These are phyloP conservation scores for Eufriesea mexicana DNA, from an alignment of 1,140 invertebrate genomes.

Conservation along the genomic window DNA sequence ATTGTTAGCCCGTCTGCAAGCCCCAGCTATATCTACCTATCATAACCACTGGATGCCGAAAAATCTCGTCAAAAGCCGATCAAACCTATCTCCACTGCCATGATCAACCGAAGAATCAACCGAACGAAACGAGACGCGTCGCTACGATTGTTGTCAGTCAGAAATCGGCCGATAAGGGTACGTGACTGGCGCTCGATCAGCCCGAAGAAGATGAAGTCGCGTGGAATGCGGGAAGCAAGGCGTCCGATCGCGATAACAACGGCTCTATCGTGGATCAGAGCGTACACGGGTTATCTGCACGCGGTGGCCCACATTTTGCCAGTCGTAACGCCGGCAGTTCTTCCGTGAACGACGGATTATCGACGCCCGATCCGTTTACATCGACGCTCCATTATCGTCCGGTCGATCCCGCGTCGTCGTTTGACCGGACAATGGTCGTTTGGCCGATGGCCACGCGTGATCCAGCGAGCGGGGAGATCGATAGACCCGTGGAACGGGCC, in stretches of 20 bases:
- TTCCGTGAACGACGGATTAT: conserved; percentile 64
- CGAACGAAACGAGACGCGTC: background rate
- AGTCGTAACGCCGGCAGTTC: conserved; percentile 41
- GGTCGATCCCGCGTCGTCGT: conserved; percentile 34
- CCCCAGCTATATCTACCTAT: no score
- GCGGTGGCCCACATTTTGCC: conserved; percentile 34
- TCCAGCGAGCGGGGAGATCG: background rate
- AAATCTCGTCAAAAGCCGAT: no score
- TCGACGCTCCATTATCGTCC: conserved; percentile 64
- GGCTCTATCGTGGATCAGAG: conserved; percentile 30
- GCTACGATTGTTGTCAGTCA: background rate
- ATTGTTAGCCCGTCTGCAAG: no score
- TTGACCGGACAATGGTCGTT: conserved; percentile 19
- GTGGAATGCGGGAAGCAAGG: conserved; percentile 24
- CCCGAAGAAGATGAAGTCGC: background rate
- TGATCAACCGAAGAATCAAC: no score
- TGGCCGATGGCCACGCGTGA: conserved; percentile 18
- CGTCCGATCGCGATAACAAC: conserved; percentile 52
- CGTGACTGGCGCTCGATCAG: background rate
- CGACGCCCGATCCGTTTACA: conserved; percentile 66
- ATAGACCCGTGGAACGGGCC: conserved; percentile 18
- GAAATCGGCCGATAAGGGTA: background rate
- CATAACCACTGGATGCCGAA: no score
- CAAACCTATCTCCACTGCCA: background rate
- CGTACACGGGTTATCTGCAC: conserved; percentile 47